Percentiles rank a stretch among this genome's conserved stretches.
phyloP scores from a whole-genome alignment of 2,888 invertebrate genomes.

The Lasioglossum pauxillum region DNA sequence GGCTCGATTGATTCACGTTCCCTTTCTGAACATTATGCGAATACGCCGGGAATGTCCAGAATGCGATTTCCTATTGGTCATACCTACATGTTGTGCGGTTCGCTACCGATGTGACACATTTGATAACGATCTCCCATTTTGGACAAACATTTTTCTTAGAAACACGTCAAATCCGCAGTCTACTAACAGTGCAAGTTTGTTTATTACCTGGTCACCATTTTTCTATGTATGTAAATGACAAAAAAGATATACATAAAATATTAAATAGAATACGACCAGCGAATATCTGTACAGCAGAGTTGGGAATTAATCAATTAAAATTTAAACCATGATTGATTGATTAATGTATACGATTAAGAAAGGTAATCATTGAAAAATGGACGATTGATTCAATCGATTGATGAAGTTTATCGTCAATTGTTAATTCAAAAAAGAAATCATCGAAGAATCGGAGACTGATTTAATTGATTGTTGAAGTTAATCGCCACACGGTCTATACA shows the following conservation, averaged over 20 bases:
- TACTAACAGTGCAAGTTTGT: not conserved
- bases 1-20: not conserved
- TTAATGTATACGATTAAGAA: too few relatives aligned
- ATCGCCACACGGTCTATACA: too few relatives aligned
- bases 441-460: too few relatives aligned
- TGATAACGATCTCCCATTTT: not conserved
- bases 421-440: too few relatives aligned
- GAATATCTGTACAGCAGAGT: not conserved
- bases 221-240: not conserved
- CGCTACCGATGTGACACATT: not conserved
- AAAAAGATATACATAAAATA: too few relatives aligned
- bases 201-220: not conserved
- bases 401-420: too few relatives aligned
- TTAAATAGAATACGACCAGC: too few relatives aligned
- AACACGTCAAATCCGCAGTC: not conserved
- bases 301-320: too few relatives aligned
- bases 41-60: not conserved
- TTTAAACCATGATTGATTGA: too few relatives aligned
- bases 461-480: too few relatives aligned
- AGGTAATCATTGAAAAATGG: too few relatives aligned
- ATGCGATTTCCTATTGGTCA: not conserved
- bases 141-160: not conserved
- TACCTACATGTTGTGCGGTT: not conserved
- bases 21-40: not conserved
- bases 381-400: too few relatives aligned